phyloP scores from a whole-genome alignment of 2,888 invertebrate genomes.

The Pelosia muscerda region DNA sequence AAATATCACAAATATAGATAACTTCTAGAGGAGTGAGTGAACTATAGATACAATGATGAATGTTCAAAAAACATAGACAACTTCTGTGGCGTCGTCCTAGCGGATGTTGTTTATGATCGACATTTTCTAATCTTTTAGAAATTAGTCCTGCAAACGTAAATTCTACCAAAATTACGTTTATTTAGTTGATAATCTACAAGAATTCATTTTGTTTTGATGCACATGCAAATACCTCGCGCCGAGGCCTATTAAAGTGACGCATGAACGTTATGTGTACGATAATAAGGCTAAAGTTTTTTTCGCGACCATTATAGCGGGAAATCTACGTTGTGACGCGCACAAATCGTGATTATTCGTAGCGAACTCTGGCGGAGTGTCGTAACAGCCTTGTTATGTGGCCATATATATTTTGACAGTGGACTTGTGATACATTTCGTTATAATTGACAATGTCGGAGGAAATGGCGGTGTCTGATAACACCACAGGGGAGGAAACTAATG shows the following conservation, averaged over 20 bases:
- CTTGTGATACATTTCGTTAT: conserved; percentile 68
- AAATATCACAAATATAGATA: not conserved
- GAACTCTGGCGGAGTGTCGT: conserved; percentile 70
- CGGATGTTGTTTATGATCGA: conserved; percentile 82
- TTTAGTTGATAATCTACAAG: conserved; percentile 37
- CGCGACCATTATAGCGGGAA: conserved; percentile 81
- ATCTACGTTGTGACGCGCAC: conserved; percentile 82
- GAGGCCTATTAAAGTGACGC: conserved; percentile 32
- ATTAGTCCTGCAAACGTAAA: conserved; percentile 65
- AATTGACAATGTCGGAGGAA: conserved; percentile 84
- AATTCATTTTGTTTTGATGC: conserved; percentile 23
- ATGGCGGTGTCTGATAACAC: conserved; percentile 83
- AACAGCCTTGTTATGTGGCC: conserved; percentile 78
- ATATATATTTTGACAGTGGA: conserved; percentile 74
- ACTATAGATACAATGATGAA: conserved; percentile 2
- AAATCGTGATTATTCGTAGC: conserved; percentile 72
- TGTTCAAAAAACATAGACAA: conserved; percentile 61
- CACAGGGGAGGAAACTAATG: conserved; percentile 69
- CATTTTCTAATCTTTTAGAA: conserved; percentile 73
- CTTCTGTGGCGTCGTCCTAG: conserved; percentile 74
- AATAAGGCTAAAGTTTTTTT: conserved; percentile 63
- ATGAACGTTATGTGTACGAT: conserved; percentile 55
- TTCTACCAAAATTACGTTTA: conserved; percentile 52
- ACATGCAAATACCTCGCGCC: conserved; percentile 18
- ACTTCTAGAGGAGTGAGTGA: conserved; percentile 19